Percentiles rank a stretch among this genome's conserved stretches.
Evolutionary conservation across 2,113 vertebrate genomes (phyloP).

Genomic region (Lynx canadensis): DNA sequence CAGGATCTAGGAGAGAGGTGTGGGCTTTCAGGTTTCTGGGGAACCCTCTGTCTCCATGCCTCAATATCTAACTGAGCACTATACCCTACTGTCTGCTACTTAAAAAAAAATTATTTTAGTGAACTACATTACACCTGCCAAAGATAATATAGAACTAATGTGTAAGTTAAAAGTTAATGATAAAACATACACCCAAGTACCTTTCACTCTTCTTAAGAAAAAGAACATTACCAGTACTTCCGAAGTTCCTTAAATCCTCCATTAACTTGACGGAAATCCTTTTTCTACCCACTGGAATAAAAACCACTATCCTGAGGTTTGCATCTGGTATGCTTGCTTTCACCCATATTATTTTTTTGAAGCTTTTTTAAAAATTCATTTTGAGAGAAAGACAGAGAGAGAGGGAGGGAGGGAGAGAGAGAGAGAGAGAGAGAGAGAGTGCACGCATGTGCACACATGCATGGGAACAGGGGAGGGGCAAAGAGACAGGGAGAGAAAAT

Average conservation of each 20-base stretch:
- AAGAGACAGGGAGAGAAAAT: too few relatives aligned
- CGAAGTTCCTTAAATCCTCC: not conserved
- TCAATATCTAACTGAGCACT: not conserved
- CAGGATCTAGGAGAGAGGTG: conserved; percentile 89
- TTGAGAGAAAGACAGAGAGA: too few relatives aligned
- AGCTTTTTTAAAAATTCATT: too few relatives aligned
- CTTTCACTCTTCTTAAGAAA: not conserved
- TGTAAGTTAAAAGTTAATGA: not conserved
- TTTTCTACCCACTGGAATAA: not conserved
- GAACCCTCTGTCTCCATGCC: not conserved
- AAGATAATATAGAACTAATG: not conserved
- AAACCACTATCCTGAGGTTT: not conserved
- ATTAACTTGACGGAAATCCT: not conserved
- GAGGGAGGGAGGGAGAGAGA: too few relatives aligned
- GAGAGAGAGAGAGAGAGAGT: too few relatives aligned
- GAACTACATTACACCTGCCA: not conserved
- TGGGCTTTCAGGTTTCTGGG: not conserved
- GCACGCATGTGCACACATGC: too few relatives aligned
- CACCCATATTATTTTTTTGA: too few relatives aligned
- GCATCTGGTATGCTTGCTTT: not conserved
- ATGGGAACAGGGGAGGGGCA: too few relatives aligned
- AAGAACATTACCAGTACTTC: not conserved
- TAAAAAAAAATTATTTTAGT: not conserved
- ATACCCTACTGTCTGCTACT: not conserved
- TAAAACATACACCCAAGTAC: not conserved